Base-by-base conservation (phyloP, 2,888 invertebrate species). In the Drosophila cyrtoloma region DNA sequence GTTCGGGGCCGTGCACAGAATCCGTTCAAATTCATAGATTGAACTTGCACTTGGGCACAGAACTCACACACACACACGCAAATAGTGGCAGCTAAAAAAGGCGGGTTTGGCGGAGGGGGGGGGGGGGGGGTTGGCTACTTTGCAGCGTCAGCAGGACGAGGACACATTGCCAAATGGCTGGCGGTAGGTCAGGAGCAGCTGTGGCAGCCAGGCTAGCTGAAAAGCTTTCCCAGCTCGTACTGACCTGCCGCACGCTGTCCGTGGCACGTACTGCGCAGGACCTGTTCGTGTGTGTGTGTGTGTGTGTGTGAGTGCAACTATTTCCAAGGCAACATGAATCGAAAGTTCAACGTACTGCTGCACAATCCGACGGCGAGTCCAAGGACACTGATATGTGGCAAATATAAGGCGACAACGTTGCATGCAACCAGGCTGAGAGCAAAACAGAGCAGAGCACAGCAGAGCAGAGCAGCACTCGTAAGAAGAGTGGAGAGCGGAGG, bases 31-130 rank as follows among this genome's bases (percentile, higher is more conserved):
- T 87, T 88, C 82, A 82, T 79, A 86, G 90, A 89, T 91, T 91
- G 91, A 91, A 91, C 91, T 91, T 91, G 91, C 92, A 92, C 91
- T 92, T 91, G 91, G 86, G 81, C 87, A 74, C 81, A 75, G 73
- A 82, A 84, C 71, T 26, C 26, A 47, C 47, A 47, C 71, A 74
- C 51, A 76, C 61, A 75, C 63, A 71, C 28, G 47, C 26, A 22
- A 22, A 44, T 44, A 22, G 32, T 52, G 30, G 28, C 32, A 35
- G 37, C 57, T 47, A 47, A 47, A 47, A 50, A 42, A 37, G 30
- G 22, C 47, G 42, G 30, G 51, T 5, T 14, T 26, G 26, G 26
- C 26, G 1, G 3, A 3, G 2, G 30, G 5, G 22, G n/a, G n/a
- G 14, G n/a, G 7, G 28, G 44, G 5, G 14, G 0, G 26, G 26